phyloP scores from a whole-genome alignment of 2,797 vertebrate genomes.

The Coregonus sp. region DNA sequence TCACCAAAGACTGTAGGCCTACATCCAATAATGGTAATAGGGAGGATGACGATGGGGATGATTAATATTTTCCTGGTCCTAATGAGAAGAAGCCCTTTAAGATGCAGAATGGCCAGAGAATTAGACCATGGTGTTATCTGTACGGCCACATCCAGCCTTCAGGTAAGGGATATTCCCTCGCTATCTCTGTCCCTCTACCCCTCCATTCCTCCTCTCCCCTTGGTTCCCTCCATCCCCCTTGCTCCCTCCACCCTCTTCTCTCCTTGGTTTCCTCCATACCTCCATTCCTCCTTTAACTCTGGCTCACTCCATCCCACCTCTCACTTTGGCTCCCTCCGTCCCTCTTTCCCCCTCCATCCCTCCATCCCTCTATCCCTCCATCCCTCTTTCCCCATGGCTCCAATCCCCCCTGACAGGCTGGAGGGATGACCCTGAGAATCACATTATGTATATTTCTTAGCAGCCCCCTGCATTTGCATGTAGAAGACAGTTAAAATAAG shows the following conservation, averaged over 20 bases:
- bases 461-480: constrained; percentile 75
- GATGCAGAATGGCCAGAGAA: constrained; percentile 52
- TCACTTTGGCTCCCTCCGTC: neutral
- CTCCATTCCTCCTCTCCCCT: no score
- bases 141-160: constrained; percentile 51
- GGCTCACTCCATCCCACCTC: neutral
- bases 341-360: neutral
- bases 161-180: constrained; percentile 57
- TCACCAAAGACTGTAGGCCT: neutral
- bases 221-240: constrained; percentile 2
- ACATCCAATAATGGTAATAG: constrained; percentile 41
- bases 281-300: neutral
- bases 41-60: constrained; percentile 27
- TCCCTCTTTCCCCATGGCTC: constrained; percentile 43
- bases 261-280: neutral
- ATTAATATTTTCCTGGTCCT: constrained; percentile 56
- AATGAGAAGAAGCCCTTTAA: constrained; percentile 63
- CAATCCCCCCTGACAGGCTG: constrained; percentile 70
- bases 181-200: no score
- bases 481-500: constrained; percentile 83
- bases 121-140: constrained; percentile 6
- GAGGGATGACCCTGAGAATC: constrained; percentile 82
- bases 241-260: constrained; percentile 39
- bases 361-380: constrained; percentile 21
- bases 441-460: constrained; percentile 82